Conservation (phyloP, 2,113 vertebrate genomes). For the Alethe diademata region DNA sequence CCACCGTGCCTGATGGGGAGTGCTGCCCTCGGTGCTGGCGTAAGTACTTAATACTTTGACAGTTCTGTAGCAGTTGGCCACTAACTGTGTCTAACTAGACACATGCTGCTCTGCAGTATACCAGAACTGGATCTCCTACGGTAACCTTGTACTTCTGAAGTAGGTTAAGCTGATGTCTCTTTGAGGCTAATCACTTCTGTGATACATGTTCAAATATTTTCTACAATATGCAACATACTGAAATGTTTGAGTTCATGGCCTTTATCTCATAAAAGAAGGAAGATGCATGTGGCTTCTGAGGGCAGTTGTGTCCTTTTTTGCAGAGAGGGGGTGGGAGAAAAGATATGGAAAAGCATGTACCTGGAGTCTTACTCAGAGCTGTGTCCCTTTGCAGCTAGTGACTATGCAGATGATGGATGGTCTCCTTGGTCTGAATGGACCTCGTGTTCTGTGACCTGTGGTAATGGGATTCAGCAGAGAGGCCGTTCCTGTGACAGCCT, state of each 20-base stretch:
- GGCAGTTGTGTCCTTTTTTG: not conserved
- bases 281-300: not conserved
- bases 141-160: not conserved
- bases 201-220: not conserved
- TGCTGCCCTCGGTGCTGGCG: conserved; percentile 95
- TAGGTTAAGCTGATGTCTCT: not conserved
- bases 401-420: conserved; percentile 89
- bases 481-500: conserved; percentile 97
- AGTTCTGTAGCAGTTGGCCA: not conserved
- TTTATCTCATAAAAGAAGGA: not conserved
- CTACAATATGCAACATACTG: not conserved
- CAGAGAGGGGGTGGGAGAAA: not conserved
- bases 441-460: conserved; percentile 92
- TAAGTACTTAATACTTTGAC: conserved; percentile 71
- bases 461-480: conserved; percentile 94
- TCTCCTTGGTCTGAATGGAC: conserved; percentile 99
- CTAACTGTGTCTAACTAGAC: not conserved
- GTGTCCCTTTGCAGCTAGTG: conserved; percentile 72
- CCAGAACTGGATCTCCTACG: not conserved
- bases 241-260: not conserved
- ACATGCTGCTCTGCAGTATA: not conserved
- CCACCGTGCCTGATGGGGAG: conserved; percentile 93
- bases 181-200: not conserved
- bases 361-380: not conserved
- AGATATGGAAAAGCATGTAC: not conserved